These are phyloP conservation scores for Drosophila oshimai DNA, from an alignment of 1,140 invertebrate species.

Conservation along the genomic window DNA sequence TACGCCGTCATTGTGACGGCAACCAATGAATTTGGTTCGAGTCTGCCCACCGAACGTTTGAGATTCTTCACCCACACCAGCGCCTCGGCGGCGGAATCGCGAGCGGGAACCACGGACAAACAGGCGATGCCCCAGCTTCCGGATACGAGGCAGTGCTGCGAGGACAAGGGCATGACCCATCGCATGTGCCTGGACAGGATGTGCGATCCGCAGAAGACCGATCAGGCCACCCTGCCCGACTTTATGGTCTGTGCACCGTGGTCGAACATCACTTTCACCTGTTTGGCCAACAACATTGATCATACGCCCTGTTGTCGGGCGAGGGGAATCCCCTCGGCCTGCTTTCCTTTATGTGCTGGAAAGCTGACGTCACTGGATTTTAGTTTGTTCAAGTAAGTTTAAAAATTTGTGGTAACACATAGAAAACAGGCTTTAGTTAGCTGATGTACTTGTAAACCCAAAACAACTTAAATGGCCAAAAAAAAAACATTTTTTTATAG, in stretches of 20 bases:
- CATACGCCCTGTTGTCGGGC: slow-evolving; percentile 91
- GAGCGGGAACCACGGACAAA: slow-evolving; percentile 55
- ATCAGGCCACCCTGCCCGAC: slow-evolving; percentile 86
- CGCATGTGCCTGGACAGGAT: slow-evolving; percentile 89
- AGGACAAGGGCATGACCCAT: slow-evolving; percentile 88
- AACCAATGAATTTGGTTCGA: slow-evolving; percentile 88
- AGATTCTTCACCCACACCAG: slow-evolving; percentile 81
- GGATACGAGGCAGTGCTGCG: slow-evolving; percentile 89
- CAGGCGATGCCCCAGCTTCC: slow-evolving; percentile 84
- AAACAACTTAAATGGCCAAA: no score
- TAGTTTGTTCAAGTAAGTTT: slow-evolving; percentile 90
- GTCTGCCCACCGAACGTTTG: slow-evolving; percentile 88
- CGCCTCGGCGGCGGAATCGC: slow-evolving; percentile 51
- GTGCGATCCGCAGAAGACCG: slow-evolving; percentile 88
- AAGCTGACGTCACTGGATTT: slow-evolving; percentile 91
- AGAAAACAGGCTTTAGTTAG: no score
- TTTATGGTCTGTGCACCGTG: slow-evolving; percentile 94
- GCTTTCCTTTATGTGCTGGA: slow-evolving; percentile 89
- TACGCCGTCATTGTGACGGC: slow-evolving; percentile 90
- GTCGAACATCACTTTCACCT: slow-evolving; percentile 90
- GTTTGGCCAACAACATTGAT: slow-evolving; percentile 90
- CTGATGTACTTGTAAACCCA: no score
- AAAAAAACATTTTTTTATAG: no score
- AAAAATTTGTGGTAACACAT: no score
- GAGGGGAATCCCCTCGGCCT: slow-evolving; percentile 88